Percentiles rank a stretch among this genome's conserved stretches.
phyloP scores from a whole-genome alignment of 1,140 invertebrate species.

The Heliconius melpomene region DNA sequence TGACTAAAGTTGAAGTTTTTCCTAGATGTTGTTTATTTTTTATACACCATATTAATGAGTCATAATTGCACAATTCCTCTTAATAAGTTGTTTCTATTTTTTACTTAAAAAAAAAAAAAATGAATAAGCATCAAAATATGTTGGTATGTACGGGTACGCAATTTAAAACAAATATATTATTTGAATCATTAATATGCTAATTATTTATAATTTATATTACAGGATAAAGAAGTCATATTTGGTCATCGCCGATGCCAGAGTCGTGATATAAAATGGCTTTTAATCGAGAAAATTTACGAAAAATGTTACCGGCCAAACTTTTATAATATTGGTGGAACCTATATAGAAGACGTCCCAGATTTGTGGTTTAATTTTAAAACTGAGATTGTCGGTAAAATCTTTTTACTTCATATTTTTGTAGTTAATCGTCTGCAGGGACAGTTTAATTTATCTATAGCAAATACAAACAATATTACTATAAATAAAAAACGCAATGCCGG shows the following conservation, averaged over 20 bases:
- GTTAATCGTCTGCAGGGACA: conserved; percentile 48
- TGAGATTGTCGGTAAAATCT: conserved; percentile 57
- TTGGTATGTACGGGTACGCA: background rate
- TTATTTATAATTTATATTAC: conserved; percentile 27
- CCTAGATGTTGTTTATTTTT: background rate
- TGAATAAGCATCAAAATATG: background rate
- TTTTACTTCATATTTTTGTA: conserved; percentile 64
- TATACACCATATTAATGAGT: background rate
- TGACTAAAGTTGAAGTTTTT: too few species aligned
- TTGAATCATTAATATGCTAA: background rate
- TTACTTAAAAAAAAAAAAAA: background rate
- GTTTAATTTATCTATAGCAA: conserved; percentile 53
- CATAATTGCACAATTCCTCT: background rate
- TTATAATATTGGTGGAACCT: conserved; percentile 73
- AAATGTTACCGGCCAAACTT: conserved; percentile 64
- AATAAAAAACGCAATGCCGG: conserved; percentile 53
- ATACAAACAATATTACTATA: conserved; percentile 48
- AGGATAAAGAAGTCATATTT: conserved; percentile 51
- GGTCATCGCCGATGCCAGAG: conserved; percentile 56
- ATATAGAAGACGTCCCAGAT: conserved; percentile 56
- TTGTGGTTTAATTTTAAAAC: conserved; percentile 65
- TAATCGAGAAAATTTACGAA: conserved; percentile 61
- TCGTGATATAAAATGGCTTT: conserved; percentile 60
- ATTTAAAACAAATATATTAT: background rate
- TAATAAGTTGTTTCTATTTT: background rate